Base-by-base conservation (phyloP, 2,888 invertebrate species). In the Metopia argyrocephala region DNA sequence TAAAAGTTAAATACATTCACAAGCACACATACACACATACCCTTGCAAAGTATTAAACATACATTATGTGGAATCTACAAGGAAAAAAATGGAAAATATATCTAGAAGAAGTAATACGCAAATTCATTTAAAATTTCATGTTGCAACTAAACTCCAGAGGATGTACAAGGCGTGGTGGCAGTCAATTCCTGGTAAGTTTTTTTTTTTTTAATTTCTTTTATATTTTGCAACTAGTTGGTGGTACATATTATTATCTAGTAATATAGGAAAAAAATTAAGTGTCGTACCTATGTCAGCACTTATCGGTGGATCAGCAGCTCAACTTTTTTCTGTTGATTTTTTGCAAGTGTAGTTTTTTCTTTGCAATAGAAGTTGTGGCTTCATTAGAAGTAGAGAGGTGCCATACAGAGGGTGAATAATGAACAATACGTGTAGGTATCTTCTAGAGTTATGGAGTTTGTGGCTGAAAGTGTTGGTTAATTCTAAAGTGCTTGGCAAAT, bases 1-100 rank as follows among this genome's bases (percentile, higher is more conserved):
- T 88, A 85, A 89, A 81, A 88, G 87, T 87, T 87, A 84, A 84
- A 85, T 85, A 84, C 82, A 76, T 78, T 74, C 9, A 38, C 15
- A 45, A 25, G 2, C 59, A 21, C 7, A 48, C 18, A 48, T 12
- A 48, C 18, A 27, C 46, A 48, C 56, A 62, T 38, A 69, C 62
- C 69, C 69, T 62, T 28, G 61, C 54, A 62, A 25, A 15, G 12
- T 46, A 56, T 76, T 61, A 46, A 68, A 69, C 61, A n/a, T 48
- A 62, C 52, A 62, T 59, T 64, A 54, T 57, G 75, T 50, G 38
- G 56, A 50, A 73, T 70, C 50, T 52, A n/a, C n/a, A n/a, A n/a
- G n/a, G n/a, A n/a, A n/a, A n/a, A n/a, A n/a, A n/a, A n/a, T n/a
- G n/a, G n/a, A n/a, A n/a, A n/a, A n/a, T n/a, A n/a, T n/a, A n/a